These are phyloP conservation scores for Tanypteryx hageni DNA, from an alignment of 2,888 invertebrate species.

Conservation along the genomic window DNA sequence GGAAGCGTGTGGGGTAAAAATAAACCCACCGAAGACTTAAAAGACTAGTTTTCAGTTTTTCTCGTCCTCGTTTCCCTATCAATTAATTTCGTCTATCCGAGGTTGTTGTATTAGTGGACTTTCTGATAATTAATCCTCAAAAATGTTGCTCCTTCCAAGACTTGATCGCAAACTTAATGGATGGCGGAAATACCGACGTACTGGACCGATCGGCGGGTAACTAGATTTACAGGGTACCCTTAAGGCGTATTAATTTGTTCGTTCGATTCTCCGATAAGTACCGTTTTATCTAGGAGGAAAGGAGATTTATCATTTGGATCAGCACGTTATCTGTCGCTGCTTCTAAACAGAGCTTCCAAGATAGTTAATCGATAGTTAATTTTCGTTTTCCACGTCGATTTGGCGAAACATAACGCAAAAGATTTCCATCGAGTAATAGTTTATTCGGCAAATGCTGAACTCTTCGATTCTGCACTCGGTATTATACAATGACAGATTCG, in stretches of 20 bases:
- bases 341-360: conserved; percentile 12
- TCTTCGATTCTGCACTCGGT: background rate
- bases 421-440: background rate
- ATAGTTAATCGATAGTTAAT: conserved; percentile 29
- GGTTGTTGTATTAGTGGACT: background rate
- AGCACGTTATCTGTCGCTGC: background rate
- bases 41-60: background rate
- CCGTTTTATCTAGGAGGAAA: conserved; percentile 39
- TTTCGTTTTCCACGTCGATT: conserved; percentile 9
- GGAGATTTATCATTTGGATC: conserved; percentile 43
- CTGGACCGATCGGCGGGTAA: conserved; percentile 38
- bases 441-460: background rate
- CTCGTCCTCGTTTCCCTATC: background rate
- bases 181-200: conserved; percentile 16
- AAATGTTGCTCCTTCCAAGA: background rate
- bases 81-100: background rate
- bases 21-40: background rate
- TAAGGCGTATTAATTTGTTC: conserved; percentile 56
- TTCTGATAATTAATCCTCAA: background rate
- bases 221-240: conserved; percentile 59
- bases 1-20: background rate
- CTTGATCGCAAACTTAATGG: conserved; percentile 34
- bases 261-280: conserved; percentile 52
- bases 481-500: background rate
- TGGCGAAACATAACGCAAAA: background rate